Percentiles rank a stretch among this genome's conserved stretches.
Evolutionary conservation across 2,797 vertebrate genomes (phyloP).

Genomic region (Sebastes hopkinsi): DNA sequence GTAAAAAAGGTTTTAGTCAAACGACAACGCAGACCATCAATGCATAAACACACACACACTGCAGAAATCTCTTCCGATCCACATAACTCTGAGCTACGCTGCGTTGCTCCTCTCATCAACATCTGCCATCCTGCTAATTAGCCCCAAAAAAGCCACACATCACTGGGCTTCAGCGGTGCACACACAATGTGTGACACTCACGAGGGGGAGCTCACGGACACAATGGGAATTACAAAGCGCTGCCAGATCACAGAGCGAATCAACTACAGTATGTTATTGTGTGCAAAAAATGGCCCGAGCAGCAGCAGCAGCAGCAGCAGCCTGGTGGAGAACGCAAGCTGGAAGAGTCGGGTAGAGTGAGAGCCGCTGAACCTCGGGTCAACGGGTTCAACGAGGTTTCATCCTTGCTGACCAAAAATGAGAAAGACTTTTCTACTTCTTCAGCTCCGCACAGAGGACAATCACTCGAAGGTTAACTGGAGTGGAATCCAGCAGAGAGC

Average conservation of each 20-base stretch:
- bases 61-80: slow-evolving; percentile 25
- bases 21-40: slow-evolving; percentile 31
- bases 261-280: slow-evolving; percentile 29
- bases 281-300: slow-evolving; percentile 3
- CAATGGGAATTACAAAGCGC: slow-evolving; percentile 66
- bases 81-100: slow-evolving; percentile 49
- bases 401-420: slow-evolving; percentile 11
- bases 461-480: slow-evolving; percentile 46
- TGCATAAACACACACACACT: slow-evolving; percentile 15
- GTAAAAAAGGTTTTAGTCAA: slow-evolving; percentile 3
- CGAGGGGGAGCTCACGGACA: slow-evolving; percentile 48
- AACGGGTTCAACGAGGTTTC: slow-evolving; percentile 31
- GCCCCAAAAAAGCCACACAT: slow-evolving; percentile 75
- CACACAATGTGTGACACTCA: slow-evolving; percentile 66
- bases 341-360: neutral
- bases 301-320: neutral
- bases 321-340: neutral
- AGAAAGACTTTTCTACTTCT: neutral
- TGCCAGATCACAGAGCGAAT: slow-evolving; percentile 47
- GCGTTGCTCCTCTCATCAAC: slow-evolving; percentile 66
- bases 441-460: neutral
- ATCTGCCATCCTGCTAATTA: slow-evolving; percentile 82
- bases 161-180: slow-evolving; percentile 69
- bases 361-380: slow-evolving; percentile 5
- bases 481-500: slow-evolving; percentile 46